Evolutionary conservation across 2,113 vertebrate genomes (phyloP), one percentile per base, ranked within the genome.

Genomic region (Phainopepla nitens): DNA sequence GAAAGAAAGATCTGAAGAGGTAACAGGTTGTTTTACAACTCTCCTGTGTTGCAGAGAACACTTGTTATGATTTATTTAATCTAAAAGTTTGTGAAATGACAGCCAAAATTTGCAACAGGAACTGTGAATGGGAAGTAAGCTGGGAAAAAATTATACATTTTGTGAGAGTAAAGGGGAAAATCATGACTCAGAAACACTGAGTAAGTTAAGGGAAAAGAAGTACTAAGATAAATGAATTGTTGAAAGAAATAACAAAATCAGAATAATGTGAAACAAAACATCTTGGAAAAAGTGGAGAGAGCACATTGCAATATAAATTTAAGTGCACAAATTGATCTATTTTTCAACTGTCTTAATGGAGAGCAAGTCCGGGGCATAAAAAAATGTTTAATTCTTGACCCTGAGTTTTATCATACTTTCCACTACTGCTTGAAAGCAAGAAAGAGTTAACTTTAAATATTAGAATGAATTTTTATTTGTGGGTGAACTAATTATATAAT

Each of bases 1-100:
- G 91, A 97, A 98, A 92, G 97, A 96, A 91, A 99, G 97, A 84
- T 98, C 97, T 76, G 97, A 98, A 92, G 98, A 98, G 98, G 99
- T 99, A 98, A 97, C 7, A 87, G 13, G 14, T 95, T 91, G 22
- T 83, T 70, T 66, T 47, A 39, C 27, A 83, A 21, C 9, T 84
- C 19, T 53, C 64, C 28, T 68, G 11, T 76, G 25, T 79, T 84
- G 24, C n/a, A 86, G 62, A 80, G 21, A 88, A 42, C 9, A 12
- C 10, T 70, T 82, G 13, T 50, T 93, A 61, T 57, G n/a, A 35
- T 23, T 83, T 6, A 51, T 71, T 47, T 94, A 35, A 51, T 77
- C 56, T 50, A 44, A 35, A 84, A 66, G 24, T 49, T 75, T 64
- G 7, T 91, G 51, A 78, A 82, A 60, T 65, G 41, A 64, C 69